Percentiles rank a stretch among this genome's conserved stretches.
phyloP scores from a whole-genome alignment of 2,888 invertebrate genomes.

The Sicus ferrugineus region DNA sequence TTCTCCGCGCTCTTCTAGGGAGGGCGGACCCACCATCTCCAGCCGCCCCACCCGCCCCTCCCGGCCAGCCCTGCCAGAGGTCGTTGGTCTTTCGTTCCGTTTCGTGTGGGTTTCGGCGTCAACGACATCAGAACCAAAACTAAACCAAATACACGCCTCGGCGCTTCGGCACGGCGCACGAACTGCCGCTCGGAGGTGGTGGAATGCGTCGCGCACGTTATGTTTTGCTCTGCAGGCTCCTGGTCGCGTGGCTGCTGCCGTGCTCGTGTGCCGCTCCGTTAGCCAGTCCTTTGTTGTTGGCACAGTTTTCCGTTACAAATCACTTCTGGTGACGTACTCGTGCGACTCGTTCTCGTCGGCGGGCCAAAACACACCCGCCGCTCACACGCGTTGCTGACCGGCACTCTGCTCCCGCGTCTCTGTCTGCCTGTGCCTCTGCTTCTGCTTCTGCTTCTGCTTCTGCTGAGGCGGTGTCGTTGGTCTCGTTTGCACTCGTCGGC shows the following conservation, averaged over 20 bases:
- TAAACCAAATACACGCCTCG: conserved; percentile 36
- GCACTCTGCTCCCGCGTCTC: not conserved
- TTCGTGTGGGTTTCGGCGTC: conserved; percentile 52
- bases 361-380: not conserved
- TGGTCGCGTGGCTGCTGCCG: conserved; percentile 20
- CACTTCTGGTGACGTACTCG: conserved; percentile 32
- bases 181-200: not conserved
- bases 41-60: not conserved
- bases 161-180: conserved; percentile 12
- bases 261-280: conserved; percentile 38
- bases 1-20: not conserved
- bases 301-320: conserved; percentile 50
- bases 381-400: not conserved
- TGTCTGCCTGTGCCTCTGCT: too few species aligned
- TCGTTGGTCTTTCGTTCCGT: conserved; percentile 57
- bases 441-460: conserved; percentile 1
- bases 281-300: conserved; percentile 46
- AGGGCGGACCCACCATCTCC: not conserved
- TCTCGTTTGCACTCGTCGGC: conserved; percentile 12
- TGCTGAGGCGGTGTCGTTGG: conserved; percentile 31
- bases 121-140: conserved; percentile 56
- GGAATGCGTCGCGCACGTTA: conserved; percentile 26
- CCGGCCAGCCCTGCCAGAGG: conserved; percentile 55
- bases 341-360: not conserved
- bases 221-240: conserved; percentile 33